Evolutionary conservation across 1,140 invertebrate genomes (phyloP), one percentile per base, ranked within the genome.

Genomic region (Pissodes strobi): DNA sequence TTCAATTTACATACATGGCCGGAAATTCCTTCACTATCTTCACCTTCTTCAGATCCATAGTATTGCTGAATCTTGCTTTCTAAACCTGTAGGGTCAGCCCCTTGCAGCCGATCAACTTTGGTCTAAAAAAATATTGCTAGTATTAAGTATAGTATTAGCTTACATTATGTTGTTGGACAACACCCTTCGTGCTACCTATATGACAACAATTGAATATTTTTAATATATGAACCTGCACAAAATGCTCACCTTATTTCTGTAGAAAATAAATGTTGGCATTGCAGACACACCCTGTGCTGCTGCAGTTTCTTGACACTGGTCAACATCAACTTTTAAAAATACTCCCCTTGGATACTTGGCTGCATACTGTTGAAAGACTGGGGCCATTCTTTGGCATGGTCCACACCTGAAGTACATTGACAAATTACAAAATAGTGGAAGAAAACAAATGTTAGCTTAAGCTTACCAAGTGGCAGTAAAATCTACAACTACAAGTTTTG

Each of bases 261-360:
- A 98, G 74, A 99, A 95, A 64, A 97, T 90, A 76, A 99, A 99
- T 4, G 97, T 99, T 5, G 97, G 97, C 94, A 99, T 98, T 1
- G 94, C 93, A 64, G 86, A 89, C 13, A 99, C 91, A 38, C 91
- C 92, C 76, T 98, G 89, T 17, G 82, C 81, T 18, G 87, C 84
- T 1, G 95, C 93, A 22, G 91, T 93, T 73, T 94, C 93, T 43
- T 87, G 86, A 72, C 92, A 94, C 73, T 89, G 87, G 74, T 95
- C 92, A 18, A 96, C 94, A 81, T 98, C 95, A 1, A 98, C 91
- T 82, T 99, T 97, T 0, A 98, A 79, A 77, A 99, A 99, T 5
- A 96, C 83, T 6, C 93, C 94, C 72, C 89, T 87, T 1, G 91
- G 85, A 80, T 95, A 98, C 78, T 92, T 93, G 2, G 80, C 81